Conservation (phyloP, 2,888 invertebrate genomes). For the Stenolophus ochropezus region DNA sequence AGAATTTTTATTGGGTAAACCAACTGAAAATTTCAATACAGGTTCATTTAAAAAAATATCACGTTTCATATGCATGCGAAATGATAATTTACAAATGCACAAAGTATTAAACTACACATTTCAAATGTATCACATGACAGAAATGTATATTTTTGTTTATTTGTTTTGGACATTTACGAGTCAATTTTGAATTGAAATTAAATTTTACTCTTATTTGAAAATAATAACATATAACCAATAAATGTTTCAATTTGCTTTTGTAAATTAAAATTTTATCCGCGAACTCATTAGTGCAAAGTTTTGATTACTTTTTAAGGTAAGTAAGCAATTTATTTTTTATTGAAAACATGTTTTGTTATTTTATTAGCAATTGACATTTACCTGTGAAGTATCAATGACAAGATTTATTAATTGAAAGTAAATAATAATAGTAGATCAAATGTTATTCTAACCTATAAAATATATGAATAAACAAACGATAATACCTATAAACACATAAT, state of each 20-base stretch:
- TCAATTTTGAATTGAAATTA: not conserved
- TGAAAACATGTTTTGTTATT: not conserved
- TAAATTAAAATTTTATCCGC: not conserved
- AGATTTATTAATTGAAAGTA: not conserved
- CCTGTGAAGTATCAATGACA: too few species aligned
- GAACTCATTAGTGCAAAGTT: not conserved
- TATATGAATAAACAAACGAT: too few species aligned
- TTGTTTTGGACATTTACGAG: not conserved
- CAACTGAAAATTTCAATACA: not conserved
- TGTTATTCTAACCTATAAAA: too few species aligned
- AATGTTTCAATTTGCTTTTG: not conserved
- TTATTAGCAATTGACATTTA: not conserved
- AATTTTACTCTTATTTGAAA: not conserved
- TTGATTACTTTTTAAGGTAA: not conserved
- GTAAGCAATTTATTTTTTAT: not conserved
- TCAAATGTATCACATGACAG: not conserved
- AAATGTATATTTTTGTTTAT: not conserved
- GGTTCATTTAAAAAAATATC: not conserved
- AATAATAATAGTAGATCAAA: not conserved
- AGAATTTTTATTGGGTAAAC: not conserved
- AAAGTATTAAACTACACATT: not conserved
- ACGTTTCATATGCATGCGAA: not conserved
- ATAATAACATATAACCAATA: not conserved
- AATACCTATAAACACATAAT: too few species aligned
- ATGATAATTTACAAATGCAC: not conserved